Conservation (phyloP, 1,140 invertebrate species). For the Drosophila novamexicana region DNA sequence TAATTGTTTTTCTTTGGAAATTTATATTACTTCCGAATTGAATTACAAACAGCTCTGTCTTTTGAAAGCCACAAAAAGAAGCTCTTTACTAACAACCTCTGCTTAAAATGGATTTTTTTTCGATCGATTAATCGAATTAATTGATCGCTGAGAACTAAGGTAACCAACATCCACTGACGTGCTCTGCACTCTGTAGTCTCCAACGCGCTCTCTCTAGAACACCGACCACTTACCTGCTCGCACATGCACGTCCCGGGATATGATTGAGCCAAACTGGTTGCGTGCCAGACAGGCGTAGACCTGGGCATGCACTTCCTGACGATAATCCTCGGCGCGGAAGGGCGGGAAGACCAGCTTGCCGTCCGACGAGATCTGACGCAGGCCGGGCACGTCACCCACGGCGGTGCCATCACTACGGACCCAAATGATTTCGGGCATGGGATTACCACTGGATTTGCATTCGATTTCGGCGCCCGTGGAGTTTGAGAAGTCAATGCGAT, state of each 20-base stretch:
- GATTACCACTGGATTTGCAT: conserved; percentile 95
- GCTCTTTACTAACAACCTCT: no score
- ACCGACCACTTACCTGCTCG: conserved; percentile 91
- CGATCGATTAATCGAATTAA: no score
- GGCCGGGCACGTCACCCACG: conserved; percentile 94
- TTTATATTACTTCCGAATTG: no score
- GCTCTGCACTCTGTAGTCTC: conserved; percentile 40
- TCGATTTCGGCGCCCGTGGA: conserved; percentile 96
- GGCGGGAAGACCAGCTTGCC: conserved; percentile 97
- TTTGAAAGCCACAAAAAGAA: no score
- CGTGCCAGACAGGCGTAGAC: conserved; percentile 96
- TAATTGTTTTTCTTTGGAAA: no score
- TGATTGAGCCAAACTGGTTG: conserved; percentile 94
- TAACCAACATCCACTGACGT: conserved; percentile 9
- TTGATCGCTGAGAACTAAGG: no score
- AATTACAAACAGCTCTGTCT: no score
- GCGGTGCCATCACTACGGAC: conserved; percentile 93
- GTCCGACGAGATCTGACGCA: conserved; percentile 94
- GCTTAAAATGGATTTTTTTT: no score
- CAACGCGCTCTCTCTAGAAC: conserved; percentile 45
- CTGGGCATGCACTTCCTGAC: conserved; percentile 96
- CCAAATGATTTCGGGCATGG: conserved; percentile 96
- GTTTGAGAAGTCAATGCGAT: conserved; percentile 96
- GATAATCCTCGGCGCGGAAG: conserved; percentile 96
- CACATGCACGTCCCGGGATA: conserved; percentile 96